Percentiles rank a stretch among this genome's conserved stretches.
phyloP scores from a whole-genome alignment of 2,888 invertebrate genomes.

The Crioceris asparagi region DNA sequence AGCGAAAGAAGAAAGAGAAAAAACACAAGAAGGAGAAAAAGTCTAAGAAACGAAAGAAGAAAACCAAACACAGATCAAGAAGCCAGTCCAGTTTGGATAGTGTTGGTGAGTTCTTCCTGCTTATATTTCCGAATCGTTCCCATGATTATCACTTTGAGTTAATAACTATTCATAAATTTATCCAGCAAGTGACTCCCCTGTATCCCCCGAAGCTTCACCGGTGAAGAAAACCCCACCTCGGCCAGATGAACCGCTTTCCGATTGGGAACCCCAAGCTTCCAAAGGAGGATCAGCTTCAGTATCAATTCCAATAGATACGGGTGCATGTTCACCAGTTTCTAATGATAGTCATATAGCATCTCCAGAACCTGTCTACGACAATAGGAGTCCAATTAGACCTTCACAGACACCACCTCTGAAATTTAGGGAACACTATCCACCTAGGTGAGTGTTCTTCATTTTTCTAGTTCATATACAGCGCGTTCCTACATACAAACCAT shows the following conservation, averaged over 20 bases:
- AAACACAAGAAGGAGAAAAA: slow-evolving; percentile 57
- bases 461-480: no score
- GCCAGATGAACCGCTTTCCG: not conserved
- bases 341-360: slow-evolving; percentile 37
- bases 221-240: slow-evolving; percentile 20
- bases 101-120: slow-evolving; percentile 3
- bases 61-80: slow-evolving; percentile 51
- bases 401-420: slow-evolving; percentile 12
- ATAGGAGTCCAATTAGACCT: slow-evolving; percentile 28
- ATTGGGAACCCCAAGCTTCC: slow-evolving; percentile 18
- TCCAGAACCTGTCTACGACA: slow-evolving; percentile 27
- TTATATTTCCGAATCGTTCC: not conserved
- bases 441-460: no score
- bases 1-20: slow-evolving; percentile 52
- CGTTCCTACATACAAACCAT: no score
- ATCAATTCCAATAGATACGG: slow-evolving; percentile 31
- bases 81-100: slow-evolving; percentile 2
- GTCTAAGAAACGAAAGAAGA: slow-evolving; percentile 62
- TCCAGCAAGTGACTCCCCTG: no score
- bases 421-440: slow-evolving; percentile 6
- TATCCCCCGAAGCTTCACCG: not conserved
- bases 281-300: slow-evolving; percentile 13
- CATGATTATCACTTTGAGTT: no score
- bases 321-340: slow-evolving; percentile 37
- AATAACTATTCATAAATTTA: no score